phyloP scores from a whole-genome alignment of 2,888 invertebrate species.

The Agrilus mali region DNA sequence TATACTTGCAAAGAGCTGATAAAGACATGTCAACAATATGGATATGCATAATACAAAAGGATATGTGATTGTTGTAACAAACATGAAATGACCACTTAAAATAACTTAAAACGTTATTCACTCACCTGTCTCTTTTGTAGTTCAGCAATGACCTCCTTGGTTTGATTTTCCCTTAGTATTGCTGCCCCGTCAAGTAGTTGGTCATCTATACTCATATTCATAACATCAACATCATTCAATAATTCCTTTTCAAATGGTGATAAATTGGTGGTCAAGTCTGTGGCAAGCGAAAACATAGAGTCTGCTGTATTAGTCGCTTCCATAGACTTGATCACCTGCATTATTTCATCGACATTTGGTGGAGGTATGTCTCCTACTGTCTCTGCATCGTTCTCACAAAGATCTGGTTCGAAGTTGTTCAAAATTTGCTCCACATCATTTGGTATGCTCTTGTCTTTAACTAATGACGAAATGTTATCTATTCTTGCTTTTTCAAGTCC shows the following conservation, averaged over 20 bases:
- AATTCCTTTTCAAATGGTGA: constrained; percentile 29
- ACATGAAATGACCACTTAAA: no score
- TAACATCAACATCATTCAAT: constrained; percentile 40
- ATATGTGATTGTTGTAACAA: no score
- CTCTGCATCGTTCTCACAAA: constrained; percentile 23
- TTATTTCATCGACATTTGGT: constrained; percentile 49
- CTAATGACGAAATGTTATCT: constrained; percentile 38
- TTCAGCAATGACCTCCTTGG: constrained; percentile 41
- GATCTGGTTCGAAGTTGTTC: constrained; percentile 37
- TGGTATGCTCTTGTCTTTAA: constrained; percentile 36
- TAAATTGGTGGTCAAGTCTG: constrained; percentile 25
- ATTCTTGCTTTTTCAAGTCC: constrained; percentile 42
- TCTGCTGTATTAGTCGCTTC: constrained; percentile 41
- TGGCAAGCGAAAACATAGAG: constrained; percentile 26
- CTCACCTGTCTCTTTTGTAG: constrained; percentile 18
- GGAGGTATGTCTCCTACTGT: constrained; percentile 12
- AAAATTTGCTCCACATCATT: constrained; percentile 56
- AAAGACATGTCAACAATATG: no score
- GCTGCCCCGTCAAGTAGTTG: constrained; percentile 33
- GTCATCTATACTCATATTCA: constrained; percentile 37
- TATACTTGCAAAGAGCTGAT: no score
- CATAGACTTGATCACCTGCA: constrained; percentile 66
- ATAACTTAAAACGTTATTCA: no score
- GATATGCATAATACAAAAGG: no score
- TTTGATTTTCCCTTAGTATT: constrained; percentile 29